Conservation (phyloP, 2,113 vertebrate species). For the Willisornis vidua region DNA sequence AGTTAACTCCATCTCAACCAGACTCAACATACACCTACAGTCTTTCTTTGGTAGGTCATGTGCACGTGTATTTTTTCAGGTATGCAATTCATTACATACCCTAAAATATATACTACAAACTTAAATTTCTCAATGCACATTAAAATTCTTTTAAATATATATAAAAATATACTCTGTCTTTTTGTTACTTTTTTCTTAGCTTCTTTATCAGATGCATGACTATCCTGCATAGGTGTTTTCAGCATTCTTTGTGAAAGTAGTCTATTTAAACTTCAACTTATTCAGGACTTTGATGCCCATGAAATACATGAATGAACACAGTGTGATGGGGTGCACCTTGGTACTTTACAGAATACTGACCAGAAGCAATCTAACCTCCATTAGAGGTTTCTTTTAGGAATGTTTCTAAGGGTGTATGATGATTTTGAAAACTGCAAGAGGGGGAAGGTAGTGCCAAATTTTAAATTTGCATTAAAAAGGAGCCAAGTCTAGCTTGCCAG, state of each 20-base stretch:
- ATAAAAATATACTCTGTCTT: neutral
- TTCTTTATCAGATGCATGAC: neutral
- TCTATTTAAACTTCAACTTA: neutral
- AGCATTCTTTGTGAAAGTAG: neutral
- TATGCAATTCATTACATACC: neutral
- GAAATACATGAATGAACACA: neutral
- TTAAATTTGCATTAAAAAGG: neutral
- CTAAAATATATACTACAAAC: neutral
- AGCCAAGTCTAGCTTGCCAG: neutral
- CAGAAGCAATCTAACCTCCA: neutral
- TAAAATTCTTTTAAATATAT: neutral
- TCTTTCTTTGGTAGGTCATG: neutral
- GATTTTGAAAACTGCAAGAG: neutral
- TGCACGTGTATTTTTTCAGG: neutral
- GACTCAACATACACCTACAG: neutral
- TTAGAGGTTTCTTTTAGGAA: neutral
- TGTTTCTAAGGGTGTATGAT: neutral
- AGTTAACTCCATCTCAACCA: neutral
- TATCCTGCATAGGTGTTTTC: neutral
- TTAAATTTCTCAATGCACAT: neutral
- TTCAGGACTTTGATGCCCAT: neutral
- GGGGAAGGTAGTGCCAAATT: neutral
- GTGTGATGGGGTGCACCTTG: neutral
- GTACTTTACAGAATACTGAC: neutral
- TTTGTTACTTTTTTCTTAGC: neutral